A percentile compares a stretch with the other conserved stretches of the same genome.
Evolutionary conservation across 2,888 invertebrate genomes (phyloP).

Genomic region (Chymomyza procnemis): DNA sequence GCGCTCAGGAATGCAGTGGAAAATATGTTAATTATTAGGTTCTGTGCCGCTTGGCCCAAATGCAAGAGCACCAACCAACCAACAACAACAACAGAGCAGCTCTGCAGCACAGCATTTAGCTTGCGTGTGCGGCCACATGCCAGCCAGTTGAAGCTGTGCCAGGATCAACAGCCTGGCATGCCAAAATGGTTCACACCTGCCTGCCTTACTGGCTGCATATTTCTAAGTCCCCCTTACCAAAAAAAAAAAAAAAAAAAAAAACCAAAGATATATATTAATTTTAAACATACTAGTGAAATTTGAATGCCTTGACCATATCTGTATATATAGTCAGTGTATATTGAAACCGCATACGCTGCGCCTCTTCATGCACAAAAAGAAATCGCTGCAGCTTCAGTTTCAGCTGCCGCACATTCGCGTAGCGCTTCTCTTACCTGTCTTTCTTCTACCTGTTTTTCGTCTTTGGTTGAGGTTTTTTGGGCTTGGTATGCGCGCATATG

Average conservation of each 20-base stretch:
- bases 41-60: slow-evolving; percentile 40
- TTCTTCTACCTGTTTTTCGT: slow-evolving; percentile 46
- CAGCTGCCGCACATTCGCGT: slow-evolving; percentile 37
- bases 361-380: slow-evolving; percentile 34
- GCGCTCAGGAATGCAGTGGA: slow-evolving; percentile 73
- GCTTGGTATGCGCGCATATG: slow-evolving; percentile 49
- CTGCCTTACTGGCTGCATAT: background rate
- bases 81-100: background rate
- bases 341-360: background rate
- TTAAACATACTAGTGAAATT: slow-evolving; percentile 38
- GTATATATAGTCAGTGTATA: slow-evolving; percentile 1
- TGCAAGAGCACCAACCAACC: background rate
- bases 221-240: background rate
- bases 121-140: background rate
- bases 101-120: background rate
- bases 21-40: slow-evolving; percentile 73
- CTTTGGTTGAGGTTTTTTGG: slow-evolving; percentile 52
- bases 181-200: slow-evolving; percentile 43
- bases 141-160: slow-evolving; percentile 10
- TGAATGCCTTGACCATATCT: slow-evolving; percentile 44
- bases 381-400: slow-evolving; percentile 36
- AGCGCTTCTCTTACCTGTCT: slow-evolving; percentile 7
- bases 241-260: background rate
- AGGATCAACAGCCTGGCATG: slow-evolving; percentile 20
- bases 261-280: background rate